phyloP scores from a whole-genome alignment of 2,888 invertebrate genomes.

The Chloromyia formosa region DNA sequence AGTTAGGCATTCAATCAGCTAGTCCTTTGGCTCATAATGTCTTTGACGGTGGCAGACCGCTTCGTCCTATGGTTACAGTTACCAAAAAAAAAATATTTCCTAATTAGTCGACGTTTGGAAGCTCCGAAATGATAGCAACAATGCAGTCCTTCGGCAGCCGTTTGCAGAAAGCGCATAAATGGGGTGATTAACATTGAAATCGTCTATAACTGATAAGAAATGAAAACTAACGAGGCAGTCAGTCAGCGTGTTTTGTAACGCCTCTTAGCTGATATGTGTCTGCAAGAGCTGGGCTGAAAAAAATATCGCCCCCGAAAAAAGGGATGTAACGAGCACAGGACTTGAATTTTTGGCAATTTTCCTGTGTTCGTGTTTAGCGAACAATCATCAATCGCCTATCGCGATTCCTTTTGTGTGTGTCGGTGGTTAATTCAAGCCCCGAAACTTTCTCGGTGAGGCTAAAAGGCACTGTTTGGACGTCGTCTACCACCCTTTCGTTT shows the following conservation, averaged over 20 bases:
- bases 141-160: no score
- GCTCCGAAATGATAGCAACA: background rate
- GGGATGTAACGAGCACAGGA: no score
- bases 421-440: background rate
- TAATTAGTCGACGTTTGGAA: background rate
- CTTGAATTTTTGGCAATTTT: background rate
- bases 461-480: no score
- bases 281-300: no score
- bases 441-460: background rate
- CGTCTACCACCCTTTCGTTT: no score
- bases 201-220: conserved; percentile 49
- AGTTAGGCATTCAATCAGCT: no score
- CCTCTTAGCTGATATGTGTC: background rate
- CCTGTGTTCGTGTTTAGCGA: conserved; percentile 15
- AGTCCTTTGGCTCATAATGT: no score
- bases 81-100: background rate
- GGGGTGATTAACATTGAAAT: conserved; percentile 40
- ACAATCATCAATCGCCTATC: conserved; percentile 28
- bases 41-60: no score
- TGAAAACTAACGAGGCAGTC: conserved; percentile 17
- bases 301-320: no score
- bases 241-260: conserved; percentile 27
- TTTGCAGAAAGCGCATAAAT: no score
- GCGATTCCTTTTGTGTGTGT: conserved; percentile 5
- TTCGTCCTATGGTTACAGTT: no score